These are phyloP conservation scores for Rhinoptilus africanus DNA, from an alignment of 2,113 vertebrate genomes.

Conservation along the genomic window DNA sequence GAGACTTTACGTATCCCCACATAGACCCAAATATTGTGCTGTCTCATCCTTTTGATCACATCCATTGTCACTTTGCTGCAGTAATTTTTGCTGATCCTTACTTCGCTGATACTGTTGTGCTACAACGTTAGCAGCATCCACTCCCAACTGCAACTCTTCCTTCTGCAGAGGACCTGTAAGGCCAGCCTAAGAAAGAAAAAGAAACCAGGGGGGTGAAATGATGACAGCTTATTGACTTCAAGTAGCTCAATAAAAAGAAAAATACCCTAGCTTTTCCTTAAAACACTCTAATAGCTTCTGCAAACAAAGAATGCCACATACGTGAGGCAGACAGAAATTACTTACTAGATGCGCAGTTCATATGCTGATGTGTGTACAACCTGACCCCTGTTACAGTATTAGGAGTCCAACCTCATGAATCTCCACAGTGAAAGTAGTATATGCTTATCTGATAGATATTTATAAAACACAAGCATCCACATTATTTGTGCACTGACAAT, in stretches of 20 bases:
- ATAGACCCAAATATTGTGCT: neutral
- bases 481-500: neutral
- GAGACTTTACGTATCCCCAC: neutral
- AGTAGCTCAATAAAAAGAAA: neutral
- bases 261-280: neutral
- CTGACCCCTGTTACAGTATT: neutral
- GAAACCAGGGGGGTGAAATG: neutral
- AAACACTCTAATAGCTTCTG: neutral
- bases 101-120: slow-evolving; percentile 85
- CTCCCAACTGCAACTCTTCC: slow-evolving; percentile 90
- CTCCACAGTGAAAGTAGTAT: neutral
- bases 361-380: neutral
- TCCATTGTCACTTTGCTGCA: neutral
- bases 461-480: neutral
- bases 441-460: neutral
- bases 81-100: slow-evolving; percentile 60
- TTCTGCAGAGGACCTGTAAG: slow-evolving; percentile 82
- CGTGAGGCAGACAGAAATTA: neutral
- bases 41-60: neutral
- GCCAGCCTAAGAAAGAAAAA: slow-evolving; percentile 61
- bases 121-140: slow-evolving; percentile 82
- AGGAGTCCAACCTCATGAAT: neutral
- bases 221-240: neutral
- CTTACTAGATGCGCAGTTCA: neutral
- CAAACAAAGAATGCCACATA: neutral